phyloP scores from a whole-genome alignment of 2,797 vertebrate species.

The Lemur catta region DNA sequence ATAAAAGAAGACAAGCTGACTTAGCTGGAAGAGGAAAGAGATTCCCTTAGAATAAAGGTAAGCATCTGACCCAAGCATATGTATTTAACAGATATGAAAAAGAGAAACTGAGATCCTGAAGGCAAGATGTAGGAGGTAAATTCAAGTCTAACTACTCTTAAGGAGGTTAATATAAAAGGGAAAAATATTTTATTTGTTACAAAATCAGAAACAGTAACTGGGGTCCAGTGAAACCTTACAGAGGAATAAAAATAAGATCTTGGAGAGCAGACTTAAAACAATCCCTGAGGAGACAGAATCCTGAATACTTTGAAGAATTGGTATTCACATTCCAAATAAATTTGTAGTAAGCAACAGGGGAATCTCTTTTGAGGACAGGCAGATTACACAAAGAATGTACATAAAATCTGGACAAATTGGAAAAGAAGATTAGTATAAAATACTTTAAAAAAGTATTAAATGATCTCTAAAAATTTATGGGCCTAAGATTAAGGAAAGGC shows the following conservation, averaged over 20 bases:
- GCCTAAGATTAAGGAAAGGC: background rate
- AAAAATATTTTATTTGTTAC: background rate
- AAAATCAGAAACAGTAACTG: background rate
- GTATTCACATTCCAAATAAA: background rate
- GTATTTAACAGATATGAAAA: background rate
- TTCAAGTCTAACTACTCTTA: background rate
- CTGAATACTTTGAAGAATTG: background rate
- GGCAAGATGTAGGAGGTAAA: background rate
- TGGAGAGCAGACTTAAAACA: background rate
- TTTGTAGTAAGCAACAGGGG: background rate
- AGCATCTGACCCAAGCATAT: background rate
- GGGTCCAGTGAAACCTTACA: background rate
- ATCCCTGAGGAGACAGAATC: background rate
- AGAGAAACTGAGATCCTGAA: background rate
- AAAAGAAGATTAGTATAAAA: background rate
- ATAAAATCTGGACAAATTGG: background rate
- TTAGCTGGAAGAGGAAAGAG: background rate
- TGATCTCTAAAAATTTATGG: background rate
- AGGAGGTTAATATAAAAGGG: background rate
- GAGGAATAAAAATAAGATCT: background rate
- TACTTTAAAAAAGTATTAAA: background rate
- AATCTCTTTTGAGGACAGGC: background rate
- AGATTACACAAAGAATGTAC: background rate
- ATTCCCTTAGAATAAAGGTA: background rate
- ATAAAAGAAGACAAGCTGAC: background rate